Evolutionary conservation across 2,113 vertebrate genomes (phyloP).

Genomic region (Dromas ardeola): DNA sequence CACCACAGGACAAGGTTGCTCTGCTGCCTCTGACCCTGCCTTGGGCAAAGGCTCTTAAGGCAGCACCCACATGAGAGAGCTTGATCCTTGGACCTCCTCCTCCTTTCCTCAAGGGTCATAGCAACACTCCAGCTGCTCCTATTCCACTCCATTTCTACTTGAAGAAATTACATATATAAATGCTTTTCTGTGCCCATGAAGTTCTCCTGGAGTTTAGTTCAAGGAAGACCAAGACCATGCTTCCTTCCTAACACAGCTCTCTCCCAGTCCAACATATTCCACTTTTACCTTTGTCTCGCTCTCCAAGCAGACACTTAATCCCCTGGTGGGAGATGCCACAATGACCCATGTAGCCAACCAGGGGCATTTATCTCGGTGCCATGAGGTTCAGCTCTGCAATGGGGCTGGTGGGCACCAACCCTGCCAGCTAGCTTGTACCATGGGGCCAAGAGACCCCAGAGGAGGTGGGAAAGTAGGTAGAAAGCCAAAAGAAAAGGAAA

Average conservation of each 20-base stretch:
- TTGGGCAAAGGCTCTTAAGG: not conserved
- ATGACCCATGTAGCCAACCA: not conserved
- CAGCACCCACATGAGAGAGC: not conserved
- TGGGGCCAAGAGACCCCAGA: not conserved
- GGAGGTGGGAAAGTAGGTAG: not conserved
- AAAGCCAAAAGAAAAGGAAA: not conserved
- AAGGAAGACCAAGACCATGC: not conserved
- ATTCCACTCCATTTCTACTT: not conserved
- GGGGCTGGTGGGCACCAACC: not conserved
- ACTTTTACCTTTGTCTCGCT: not conserved
- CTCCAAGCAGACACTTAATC: not conserved
- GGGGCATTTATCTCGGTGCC: not conserved
- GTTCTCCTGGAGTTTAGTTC: not conserved
- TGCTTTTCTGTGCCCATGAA: fast-evolving
- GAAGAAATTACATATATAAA: not conserved
- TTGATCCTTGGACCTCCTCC: not conserved
- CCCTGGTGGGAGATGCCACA: not conserved
- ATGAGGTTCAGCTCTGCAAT: not conserved
- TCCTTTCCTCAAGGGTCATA: not conserved
- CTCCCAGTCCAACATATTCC: not conserved
- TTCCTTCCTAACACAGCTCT: not conserved
- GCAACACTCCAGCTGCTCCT: not conserved
- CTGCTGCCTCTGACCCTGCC: not conserved
- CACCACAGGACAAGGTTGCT: not conserved
- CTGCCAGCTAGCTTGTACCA: not conserved